A percentile compares a stretch with the other conserved stretches of the same genome.
Evolutionary conservation across 2,888 invertebrate genomes (phyloP).

Genomic region (Podotricha telesiphe): DNA sequence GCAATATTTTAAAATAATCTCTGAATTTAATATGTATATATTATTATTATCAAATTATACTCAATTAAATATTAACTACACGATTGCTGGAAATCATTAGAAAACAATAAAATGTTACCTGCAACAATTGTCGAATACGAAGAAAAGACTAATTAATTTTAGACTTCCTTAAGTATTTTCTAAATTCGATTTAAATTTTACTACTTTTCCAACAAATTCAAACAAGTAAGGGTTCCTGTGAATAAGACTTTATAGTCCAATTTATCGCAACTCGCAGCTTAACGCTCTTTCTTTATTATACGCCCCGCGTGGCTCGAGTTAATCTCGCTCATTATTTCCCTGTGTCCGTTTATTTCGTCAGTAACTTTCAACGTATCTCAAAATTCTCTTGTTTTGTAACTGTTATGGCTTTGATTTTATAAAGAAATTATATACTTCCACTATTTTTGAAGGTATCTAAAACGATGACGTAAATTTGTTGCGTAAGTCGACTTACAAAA

Average conservation of each 20-base stretch:
- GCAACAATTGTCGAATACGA: too few relatives aligned
- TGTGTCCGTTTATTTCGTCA: slow-evolving; percentile 18
- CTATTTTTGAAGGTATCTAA: too few relatives aligned
- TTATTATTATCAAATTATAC: too few relatives aligned
- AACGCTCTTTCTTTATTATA: slow-evolving; percentile 36
- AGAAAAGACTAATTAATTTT: too few relatives aligned
- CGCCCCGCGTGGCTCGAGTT: slow-evolving; percentile 22
- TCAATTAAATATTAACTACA: too few relatives aligned
- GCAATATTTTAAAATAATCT: too few relatives aligned
- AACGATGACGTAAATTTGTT: too few relatives aligned
- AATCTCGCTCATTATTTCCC: slow-evolving; percentile 28
- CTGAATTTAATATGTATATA: too few relatives aligned
- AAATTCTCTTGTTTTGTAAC: background rate
- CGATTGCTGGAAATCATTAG: too few relatives aligned
- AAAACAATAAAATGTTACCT: too few relatives aligned
- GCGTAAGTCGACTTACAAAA: too few relatives aligned
- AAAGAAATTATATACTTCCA: background rate
- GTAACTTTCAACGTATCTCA: background rate
- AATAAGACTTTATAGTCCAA: slow-evolving; percentile 28
- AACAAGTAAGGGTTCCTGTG: slow-evolving; percentile 21
- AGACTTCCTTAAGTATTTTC: background rate
- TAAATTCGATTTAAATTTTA: background rate
- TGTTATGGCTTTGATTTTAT: slow-evolving; percentile 1
- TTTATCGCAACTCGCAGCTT: slow-evolving; percentile 32
- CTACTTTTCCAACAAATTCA: background rate